Evolutionary conservation across 1,140 invertebrate species (phyloP).

Genomic region (Drepana arcuata): DNA sequence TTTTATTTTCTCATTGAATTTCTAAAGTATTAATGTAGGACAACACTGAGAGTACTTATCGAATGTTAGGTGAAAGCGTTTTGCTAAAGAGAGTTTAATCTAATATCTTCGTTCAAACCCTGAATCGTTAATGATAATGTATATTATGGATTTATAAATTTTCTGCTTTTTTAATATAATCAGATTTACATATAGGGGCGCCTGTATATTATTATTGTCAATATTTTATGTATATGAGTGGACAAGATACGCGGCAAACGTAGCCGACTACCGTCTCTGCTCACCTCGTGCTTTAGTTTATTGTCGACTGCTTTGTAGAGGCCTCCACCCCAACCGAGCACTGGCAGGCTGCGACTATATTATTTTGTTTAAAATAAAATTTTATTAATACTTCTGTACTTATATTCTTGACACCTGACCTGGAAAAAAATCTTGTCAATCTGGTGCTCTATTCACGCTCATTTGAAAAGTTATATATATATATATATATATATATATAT

Average conservation of each 20-base stretch:
- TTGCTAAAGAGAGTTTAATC: slow-evolving; percentile 17
- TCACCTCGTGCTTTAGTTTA: slow-evolving; percentile 24
- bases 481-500: too few relatives aligned
- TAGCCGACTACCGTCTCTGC: slow-evolving; percentile 28
- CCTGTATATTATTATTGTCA: slow-evolving; percentile 53
- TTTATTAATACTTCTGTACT: slow-evolving; percentile 47
- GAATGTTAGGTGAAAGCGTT: slow-evolving; percentile 26
- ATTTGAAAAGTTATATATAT: too few relatives aligned
- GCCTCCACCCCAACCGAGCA: slow-evolving; percentile 23
- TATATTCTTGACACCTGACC: too few relatives aligned
- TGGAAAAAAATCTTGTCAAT: too few relatives aligned
- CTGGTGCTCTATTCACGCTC: too few relatives aligned
- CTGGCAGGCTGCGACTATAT: slow-evolving; percentile 46
- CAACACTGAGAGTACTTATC: slow-evolving; percentile 49
- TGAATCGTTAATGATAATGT: slow-evolving; percentile 48
- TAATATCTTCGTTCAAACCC: slow-evolving; percentile 25
- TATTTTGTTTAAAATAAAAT: slow-evolving; percentile 67
- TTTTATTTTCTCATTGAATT: too few relatives aligned
- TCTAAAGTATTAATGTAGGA: slow-evolving; percentile 30
- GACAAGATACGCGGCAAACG: slow-evolving; percentile 36
- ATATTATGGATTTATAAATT: slow-evolving; percentile 57
- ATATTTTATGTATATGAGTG: slow-evolving; percentile 61
- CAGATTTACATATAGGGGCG: slow-evolving; percentile 50
- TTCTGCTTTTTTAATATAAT: slow-evolving; percentile 62
- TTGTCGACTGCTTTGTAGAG: too few relatives aligned